phyloP scores from a whole-genome alignment of 2,888 invertebrate species.

The Tinea semifulvella region DNA sequence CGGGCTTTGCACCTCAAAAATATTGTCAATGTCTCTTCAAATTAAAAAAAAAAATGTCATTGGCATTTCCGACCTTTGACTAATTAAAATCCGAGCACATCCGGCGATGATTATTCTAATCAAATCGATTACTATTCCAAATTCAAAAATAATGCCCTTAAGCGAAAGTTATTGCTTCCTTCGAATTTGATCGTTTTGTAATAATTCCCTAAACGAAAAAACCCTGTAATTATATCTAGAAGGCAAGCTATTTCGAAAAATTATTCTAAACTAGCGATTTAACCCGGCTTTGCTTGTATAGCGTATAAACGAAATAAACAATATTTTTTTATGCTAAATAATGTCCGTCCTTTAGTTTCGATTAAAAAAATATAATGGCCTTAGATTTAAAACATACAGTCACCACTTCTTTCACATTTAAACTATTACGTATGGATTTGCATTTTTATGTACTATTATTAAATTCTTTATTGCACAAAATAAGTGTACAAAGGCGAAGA shows the following conservation, averaged over 20 bases:
- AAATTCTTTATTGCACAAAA: too few relatives aligned
- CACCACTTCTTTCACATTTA: too few relatives aligned
- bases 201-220: conserved; percentile 7
- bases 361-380: too few relatives aligned
- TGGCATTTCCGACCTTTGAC: conserved; percentile 18
- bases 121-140: conserved; percentile 55
- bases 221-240: conserved; percentile 6
- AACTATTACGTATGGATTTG: not conserved
- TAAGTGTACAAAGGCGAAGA: too few relatives aligned
- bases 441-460: conserved; percentile 10
- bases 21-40: too few relatives aligned
- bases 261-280: too few relatives aligned
- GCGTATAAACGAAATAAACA: too few relatives aligned
- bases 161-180: conserved; percentile 47
- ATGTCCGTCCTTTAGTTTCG: too few relatives aligned
- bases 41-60: conserved; percentile 10
- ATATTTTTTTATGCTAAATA: too few relatives aligned
- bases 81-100: conserved; percentile 53
- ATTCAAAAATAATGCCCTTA: conserved; percentile 39
- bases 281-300: too few relatives aligned
- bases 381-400: too few relatives aligned
- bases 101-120: conserved; percentile 29
- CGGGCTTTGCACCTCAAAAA: not conserved
- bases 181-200: conserved; percentile 21
- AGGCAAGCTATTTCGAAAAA: not conserved